Percentiles rank a stretch among this genome's conserved stretches.
These are phyloP conservation scores for Epistrophe eligans DNA, from an alignment of 2,888 invertebrate genomes.

Conservation along the genomic window DNA sequence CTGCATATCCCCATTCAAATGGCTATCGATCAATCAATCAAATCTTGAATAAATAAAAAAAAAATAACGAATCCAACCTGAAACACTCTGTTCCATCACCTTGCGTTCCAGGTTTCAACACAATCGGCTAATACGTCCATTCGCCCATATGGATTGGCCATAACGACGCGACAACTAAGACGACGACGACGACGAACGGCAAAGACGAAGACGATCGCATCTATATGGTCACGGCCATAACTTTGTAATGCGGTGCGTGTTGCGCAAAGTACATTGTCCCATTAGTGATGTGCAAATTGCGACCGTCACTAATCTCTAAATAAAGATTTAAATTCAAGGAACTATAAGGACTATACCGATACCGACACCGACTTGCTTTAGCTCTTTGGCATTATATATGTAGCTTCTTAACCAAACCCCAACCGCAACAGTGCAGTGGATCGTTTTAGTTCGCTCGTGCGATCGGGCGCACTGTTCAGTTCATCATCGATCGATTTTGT, in stretches of 20 bases:
- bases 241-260: constrained; percentile 69
- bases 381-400: neutral
- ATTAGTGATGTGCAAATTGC: constrained; percentile 76
- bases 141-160: constrained; percentile 24
- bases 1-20: constrained; percentile 50
- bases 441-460: constrained; percentile 46
- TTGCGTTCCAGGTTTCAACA: neutral
- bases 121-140: constrained; percentile 27
- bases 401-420: neutral
- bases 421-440: neutral
- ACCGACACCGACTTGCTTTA: neutral
- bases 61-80: neutral
- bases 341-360: constrained; percentile 43
- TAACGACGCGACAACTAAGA: neutral
- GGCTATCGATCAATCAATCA: constrained; percentile 74
- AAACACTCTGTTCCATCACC: constrained; percentile 12
- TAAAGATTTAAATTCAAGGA: constrained; percentile 74
- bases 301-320: constrained; percentile 75
- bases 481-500: constrained; percentile 67
- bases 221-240: constrained; percentile 71
- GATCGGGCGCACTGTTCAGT: constrained; percentile 61
- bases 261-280: constrained; percentile 73
- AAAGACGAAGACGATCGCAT: constrained; percentile 29
- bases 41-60: constrained; percentile 34
- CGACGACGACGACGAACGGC: neutral